Percentiles rank a stretch among this genome's conserved stretches.
These are phyloP conservation scores for Hippocampus comes DNA, from an alignment of 2,113 vertebrate genomes.

Conservation along the genomic window DNA sequence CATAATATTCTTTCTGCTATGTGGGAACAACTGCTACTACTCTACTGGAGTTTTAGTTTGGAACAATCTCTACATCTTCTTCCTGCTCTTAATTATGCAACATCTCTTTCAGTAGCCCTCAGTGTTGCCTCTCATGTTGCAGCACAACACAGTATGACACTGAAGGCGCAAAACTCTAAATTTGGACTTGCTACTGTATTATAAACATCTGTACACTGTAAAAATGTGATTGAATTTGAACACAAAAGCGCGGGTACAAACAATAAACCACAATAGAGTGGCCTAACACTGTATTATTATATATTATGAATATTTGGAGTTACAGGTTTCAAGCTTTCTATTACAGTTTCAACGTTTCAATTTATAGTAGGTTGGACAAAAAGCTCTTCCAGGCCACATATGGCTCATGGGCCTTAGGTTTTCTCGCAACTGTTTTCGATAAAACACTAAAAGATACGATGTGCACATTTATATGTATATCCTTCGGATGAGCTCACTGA, in stretches of 20 bases:
- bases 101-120: not conserved
- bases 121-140: too few species aligned
- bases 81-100: not conserved
- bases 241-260: not conserved
- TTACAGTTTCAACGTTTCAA: not conserved
- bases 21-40: too few species aligned
- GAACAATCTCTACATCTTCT: not conserved
- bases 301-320: not conserved
- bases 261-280: not conserved
- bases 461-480: conserved; percentile 10
- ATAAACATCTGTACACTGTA: not conserved
- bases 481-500: conserved; percentile 54
- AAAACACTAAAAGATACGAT: conserved; percentile 51
- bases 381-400: not conserved
- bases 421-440: conserved; percentile 18
- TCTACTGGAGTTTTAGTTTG: not conserved
- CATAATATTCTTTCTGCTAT: not conserved
- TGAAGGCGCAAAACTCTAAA: not conserved
- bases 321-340: not conserved
- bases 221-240: not conserved
- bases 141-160: too few species aligned
- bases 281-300: not conserved
- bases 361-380: not conserved
- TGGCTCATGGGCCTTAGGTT: not conserved
- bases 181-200: not conserved